Evolutionary conservation across 2,797 vertebrate genomes (phyloP), one percentile per base, ranked within the genome.

Genomic region (Sebastes hopkinsi): DNA sequence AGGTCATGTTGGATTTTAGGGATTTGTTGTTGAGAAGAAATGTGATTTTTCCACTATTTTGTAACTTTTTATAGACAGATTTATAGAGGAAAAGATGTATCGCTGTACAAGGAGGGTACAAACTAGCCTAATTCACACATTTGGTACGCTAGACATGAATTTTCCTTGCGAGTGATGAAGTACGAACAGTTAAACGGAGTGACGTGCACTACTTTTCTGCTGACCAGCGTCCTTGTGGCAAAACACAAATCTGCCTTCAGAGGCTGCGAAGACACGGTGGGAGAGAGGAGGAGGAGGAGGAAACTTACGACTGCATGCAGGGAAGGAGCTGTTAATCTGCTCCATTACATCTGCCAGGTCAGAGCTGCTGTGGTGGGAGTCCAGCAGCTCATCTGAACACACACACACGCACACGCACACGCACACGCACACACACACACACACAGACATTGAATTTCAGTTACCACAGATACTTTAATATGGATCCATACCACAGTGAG

Each of bases 281-380:
- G 61, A 60, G 46, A 60, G 66, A 65, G 27, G 34, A 34, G 30
- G n/a, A 72, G 29, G 50, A 70, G 32, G 2, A 69, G 70, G 71
- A 78, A 87, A 98, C 98, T 98, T 97, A 99, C 97, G 86, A 96
- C 96, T 96, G 95, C 97, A 97, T 95, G 97, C 95, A 84, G 98
- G 98, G 92, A 98, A 99, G 56, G 97, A 97, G 94, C 95, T 98
- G 95, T 98, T 98, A 95, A 99, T 98, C 96, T 98, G 97, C 92
- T 99, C 98, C 98, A 99, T 97, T 92, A 99, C 96, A 89, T 98
- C 97, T 38, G 97, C 97, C 93, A 99, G 96, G 95, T 98, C 97
- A 75, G 97, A 96, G 95, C 94, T 97, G 93, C 96, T 97, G 95
- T 96, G 95, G 58, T 95, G 95, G 76, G 97, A 95, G n/a, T 95